These are phyloP conservation scores for Microcebus jonahi DNA, from an alignment of 2,113 vertebrate species.

Conservation along the genomic window DNA sequence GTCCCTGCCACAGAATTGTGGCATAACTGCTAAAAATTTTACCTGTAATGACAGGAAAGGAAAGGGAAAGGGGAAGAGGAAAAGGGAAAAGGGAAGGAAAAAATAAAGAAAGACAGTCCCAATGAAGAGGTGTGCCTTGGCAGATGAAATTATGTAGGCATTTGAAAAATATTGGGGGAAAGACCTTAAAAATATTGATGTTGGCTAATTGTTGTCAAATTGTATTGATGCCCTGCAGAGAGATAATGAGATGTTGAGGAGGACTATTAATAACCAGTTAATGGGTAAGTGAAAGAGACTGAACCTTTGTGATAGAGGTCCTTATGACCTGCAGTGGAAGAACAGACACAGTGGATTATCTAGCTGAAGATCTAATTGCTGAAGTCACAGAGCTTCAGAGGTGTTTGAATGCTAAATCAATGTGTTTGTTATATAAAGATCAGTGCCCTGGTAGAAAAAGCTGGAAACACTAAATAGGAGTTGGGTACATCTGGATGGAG, in stretches of 20 bases:
- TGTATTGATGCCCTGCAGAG: neutral
- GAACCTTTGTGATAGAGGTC: neutral
- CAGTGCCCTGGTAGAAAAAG: neutral
- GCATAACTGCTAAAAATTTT: neutral
- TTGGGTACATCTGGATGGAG: neutral
- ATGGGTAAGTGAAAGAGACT: neutral
- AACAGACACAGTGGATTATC: neutral
- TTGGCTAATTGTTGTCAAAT: neutral
- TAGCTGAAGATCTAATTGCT: neutral
- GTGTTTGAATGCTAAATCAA: neutral
- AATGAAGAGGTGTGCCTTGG: neutral
- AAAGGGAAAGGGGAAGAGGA: neutral
- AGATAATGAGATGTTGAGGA: neutral
- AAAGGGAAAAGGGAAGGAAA: neutral
- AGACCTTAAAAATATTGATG: neutral
- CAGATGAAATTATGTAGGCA: neutral
- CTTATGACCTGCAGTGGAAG: neutral
- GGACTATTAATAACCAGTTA: neutral
- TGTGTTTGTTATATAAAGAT: neutral
- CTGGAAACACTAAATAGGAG: neutral
- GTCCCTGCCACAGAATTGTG: neutral
- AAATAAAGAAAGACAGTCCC: neutral
- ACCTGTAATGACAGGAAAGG: neutral
- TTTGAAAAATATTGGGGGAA: neutral
- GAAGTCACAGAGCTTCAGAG: neutral